Base-by-base conservation (phyloP, 1,140 invertebrate genomes). In the Cydia amplana region DNA sequence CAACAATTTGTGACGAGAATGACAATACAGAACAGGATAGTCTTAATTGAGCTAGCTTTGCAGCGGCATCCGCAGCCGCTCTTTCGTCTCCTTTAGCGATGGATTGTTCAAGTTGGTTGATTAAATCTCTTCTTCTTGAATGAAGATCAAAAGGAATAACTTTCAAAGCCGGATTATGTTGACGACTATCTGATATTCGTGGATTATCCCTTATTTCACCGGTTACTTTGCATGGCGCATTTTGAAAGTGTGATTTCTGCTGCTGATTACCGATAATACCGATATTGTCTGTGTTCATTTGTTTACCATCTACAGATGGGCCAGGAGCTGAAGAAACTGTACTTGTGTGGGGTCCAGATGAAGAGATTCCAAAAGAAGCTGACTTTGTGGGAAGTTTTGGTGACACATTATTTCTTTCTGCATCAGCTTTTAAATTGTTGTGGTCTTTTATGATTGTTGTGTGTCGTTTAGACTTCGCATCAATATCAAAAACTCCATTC, bases 1-100 rank as follows among this genome's bases (percentile, higher is more conserved):
- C 81, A 73, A 90, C 74, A 73, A 93, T 91, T 86, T 91, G 89
- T 10, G 90, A 93, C 10, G 90, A 87, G 84, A 90, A 91, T 20
- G 91, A 91, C 36, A 93, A 77, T 10, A 93, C 90, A 40, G 91
- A 91, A 83, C 91, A 91, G 0, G 90, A 88, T 16, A 93, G 78
- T 49, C 85, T 83, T 40, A 93, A 78, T 74, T 93, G 91, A 1
- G 91, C 91, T 40, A 93, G 77, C 80, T 90, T 86, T 4, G 79
- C 76, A 16, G 91, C 91, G 18, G 90, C 91, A 73, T 91, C 90
- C 5, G 91, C 89, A 72, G 91, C 91, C 63, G 86, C 84, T 60
- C 79, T 77, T 79, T 90, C 91, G 70, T 93, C 89, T 51, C 91
- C 91, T 78, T 84, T 87, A 16, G 88, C 85, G 74, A 93, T 93